phyloP scores from a whole-genome alignment of 2,888 invertebrate genomes.

The Polietes domitor region DNA sequence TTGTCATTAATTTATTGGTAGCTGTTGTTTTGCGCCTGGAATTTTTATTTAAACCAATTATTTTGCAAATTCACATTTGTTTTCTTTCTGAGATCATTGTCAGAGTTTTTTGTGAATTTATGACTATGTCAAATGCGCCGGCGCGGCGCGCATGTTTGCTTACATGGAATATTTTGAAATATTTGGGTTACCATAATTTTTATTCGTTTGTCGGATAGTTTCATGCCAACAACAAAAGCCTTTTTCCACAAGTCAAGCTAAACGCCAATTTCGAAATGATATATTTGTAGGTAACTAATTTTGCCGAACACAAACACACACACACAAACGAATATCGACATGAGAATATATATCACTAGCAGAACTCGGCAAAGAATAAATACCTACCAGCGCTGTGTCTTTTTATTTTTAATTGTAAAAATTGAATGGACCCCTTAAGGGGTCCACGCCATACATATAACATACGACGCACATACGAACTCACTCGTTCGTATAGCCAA shows the following conservation, averaged over 20 bases:
- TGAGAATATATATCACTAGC: neutral
- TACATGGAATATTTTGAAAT: conserved; percentile 53
- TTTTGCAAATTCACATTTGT: neutral
- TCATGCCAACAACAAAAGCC: neutral
- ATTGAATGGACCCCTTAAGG: conserved; percentile 10
- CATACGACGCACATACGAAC: no score
- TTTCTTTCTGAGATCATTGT: conserved; percentile 16
- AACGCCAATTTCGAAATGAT: conserved; percentile 52
- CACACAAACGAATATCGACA: neutral
- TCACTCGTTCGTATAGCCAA: no score
- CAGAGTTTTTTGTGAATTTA: conserved; percentile 55
- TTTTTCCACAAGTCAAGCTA: neutral
- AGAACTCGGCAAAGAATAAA: neutral
- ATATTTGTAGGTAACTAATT: conserved; percentile 59
- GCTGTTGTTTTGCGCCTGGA: neutral
- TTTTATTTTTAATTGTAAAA: conserved; percentile 8
- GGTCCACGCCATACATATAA: neutral
- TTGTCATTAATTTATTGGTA: neutral
- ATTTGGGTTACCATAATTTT: conserved; percentile 57
- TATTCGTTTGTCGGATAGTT: neutral
- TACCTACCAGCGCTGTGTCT: neutral
- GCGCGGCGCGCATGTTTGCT: conserved; percentile 19
- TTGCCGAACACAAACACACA: neutral
- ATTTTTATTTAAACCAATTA: conserved; percentile 7
- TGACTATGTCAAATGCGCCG: conserved; percentile 60